phyloP scores from a whole-genome alignment of 2,797 vertebrate species.

The Microhierax caerulescens region DNA sequence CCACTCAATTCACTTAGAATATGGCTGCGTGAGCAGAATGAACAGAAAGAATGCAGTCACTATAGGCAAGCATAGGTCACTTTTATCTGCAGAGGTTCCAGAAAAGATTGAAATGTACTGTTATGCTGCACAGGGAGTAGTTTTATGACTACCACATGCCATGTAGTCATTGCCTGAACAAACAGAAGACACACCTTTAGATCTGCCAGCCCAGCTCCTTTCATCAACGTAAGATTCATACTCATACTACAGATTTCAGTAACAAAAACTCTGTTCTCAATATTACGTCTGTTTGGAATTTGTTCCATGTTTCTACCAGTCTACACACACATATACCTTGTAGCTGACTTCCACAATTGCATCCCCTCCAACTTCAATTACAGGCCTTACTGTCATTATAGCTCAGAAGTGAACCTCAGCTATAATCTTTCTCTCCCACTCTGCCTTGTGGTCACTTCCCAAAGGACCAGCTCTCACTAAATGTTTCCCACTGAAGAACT shows the following conservation, averaged over 20 bases:
- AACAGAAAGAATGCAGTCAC: not conserved
- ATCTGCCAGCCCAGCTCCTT: not conserved
- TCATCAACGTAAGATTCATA: not conserved
- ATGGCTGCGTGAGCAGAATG: not conserved
- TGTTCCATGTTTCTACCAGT: not conserved
- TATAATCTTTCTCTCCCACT: not conserved
- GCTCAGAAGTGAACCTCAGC: not conserved
- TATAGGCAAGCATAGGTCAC: not conserved
- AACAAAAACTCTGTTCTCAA: not conserved
- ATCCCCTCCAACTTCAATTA: not conserved
- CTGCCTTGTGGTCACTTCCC: not conserved
- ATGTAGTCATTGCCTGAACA: not conserved
- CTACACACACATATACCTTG: not conserved
- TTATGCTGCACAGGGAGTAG: not conserved
- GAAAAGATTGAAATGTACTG: not conserved
- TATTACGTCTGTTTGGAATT: not conserved
- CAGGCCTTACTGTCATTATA: not conserved
- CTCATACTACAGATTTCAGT: not conserved
- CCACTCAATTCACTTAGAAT: not conserved
- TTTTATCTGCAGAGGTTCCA: not conserved
- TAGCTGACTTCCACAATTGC: not conserved
- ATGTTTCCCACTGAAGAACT: not conserved
- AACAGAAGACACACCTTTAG: not conserved
- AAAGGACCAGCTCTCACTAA: not conserved
- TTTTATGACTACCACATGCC: not conserved